Percentiles rank a stretch among this genome's conserved stretches.
Evolutionary conservation across 1,140 invertebrate species (phyloP).

Genomic region (Elysia chlorotica): DNA sequence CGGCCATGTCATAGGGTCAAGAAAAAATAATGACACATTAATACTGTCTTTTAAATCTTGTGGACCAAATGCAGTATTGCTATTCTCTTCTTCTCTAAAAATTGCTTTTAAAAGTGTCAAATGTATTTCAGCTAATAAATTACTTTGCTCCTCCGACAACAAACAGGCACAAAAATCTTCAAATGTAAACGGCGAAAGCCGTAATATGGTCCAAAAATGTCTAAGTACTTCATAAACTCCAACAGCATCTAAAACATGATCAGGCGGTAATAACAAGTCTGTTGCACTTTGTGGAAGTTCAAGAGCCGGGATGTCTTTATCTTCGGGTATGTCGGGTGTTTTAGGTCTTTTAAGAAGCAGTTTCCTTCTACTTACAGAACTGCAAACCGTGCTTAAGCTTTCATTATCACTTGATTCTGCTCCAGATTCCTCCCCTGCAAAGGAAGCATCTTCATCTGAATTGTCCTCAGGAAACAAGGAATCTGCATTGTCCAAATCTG

Average conservation of each 20-base stretch:
- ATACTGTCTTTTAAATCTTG: constrained; percentile 95
- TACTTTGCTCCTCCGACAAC: constrained; percentile 89
- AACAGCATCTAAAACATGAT: constrained; percentile 71
- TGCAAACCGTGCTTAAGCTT: constrained; percentile 49
- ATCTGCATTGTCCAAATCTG: constrained; percentile 52
- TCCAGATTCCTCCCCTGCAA: constrained; percentile 46
- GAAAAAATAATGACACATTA: constrained; percentile 87
- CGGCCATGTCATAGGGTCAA: constrained; percentile 94
- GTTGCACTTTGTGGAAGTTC: constrained; percentile 85
- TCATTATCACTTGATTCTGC: constrained; percentile 50
- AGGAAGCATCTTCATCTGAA: constrained; percentile 41
- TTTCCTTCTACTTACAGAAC: constrained; percentile 46
- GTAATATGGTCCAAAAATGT: constrained; percentile 85
- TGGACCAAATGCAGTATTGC: constrained; percentile 93
- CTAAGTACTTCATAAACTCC: constrained; percentile 89
- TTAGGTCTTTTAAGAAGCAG: constrained; percentile 46
- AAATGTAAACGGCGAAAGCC: constrained; percentile 91
- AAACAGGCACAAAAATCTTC: constrained; percentile 95
- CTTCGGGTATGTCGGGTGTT: constrained; percentile 54
- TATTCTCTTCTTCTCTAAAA: constrained; percentile 90
- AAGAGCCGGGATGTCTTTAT: constrained; percentile 73
- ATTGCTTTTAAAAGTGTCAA: constrained; percentile 89
- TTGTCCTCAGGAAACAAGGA: constrained; percentile 28
- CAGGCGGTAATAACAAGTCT: constrained; percentile 82
- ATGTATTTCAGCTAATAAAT: constrained; percentile 88